Base-by-base conservation (phyloP, 1,140 invertebrate species). In the Dufourea novaeangliae region DNA sequence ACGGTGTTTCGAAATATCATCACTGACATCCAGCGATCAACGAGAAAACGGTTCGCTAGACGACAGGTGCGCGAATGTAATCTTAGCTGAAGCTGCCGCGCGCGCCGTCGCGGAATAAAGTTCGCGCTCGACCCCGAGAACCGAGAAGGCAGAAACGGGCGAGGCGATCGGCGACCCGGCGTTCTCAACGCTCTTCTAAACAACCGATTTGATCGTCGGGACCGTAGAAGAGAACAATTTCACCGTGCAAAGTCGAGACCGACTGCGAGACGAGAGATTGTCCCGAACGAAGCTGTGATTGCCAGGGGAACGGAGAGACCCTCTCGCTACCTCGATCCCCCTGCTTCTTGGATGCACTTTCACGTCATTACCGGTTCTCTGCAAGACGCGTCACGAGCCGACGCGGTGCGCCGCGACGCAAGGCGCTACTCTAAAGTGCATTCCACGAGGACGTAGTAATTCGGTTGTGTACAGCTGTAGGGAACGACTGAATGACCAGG, bases 261-360 rank as follows among this genome's bases (percentile, higher is more conserved):
- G 41, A 50, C 66, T 71, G 29, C 78, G 64, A 80, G 70, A n/a
- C 73, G 56, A 68, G 74, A 73, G 78, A 84, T 81, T 81, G 79
- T 84, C 67, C 54, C 34, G 79, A 54, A 77, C 69, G 57, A 66
- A 54, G 69, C n/a, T n/a, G 46, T 84, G 39, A 84, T 68, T 59
- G 78, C 62, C 37, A 50, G 54, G 67, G 74, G 72, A 76, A 77
- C 68, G 72, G 81, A 41, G 73, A 39, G 46, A n/a, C 79, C 80
- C 59, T 56, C 81, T 85, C 73, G 73, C 46, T 77, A 69, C 39
- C 77, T 82, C 62, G 61, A 82, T 84, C 70, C n/a, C n/a, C n/a
- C n/a, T n/a, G n/a, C n/a, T n/a, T n/a, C n/a, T 80, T 87, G 76
- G 81, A 89, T 90, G 88, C 89, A 91, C 90, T 91, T 91, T 90